A percentile compares a stretch with the other conserved stretches of the same genome.
Conservation (phyloP, 2,888 invertebrate genomes). For the Volucella bombylans region DNA sequence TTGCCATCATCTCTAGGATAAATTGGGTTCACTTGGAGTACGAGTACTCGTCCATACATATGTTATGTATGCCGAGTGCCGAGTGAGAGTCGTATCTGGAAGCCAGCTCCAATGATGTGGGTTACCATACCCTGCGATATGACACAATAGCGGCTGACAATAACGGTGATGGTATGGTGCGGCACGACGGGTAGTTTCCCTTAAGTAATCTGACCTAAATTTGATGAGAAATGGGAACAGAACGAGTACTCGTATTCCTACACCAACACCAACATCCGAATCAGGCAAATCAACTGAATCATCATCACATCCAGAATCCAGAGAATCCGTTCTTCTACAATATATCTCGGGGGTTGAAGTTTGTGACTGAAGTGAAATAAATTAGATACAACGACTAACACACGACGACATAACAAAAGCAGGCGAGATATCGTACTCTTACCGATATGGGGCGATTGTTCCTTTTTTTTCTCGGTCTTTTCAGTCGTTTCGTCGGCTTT, state of each 20-base stretch:
- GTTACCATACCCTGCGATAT: slow-evolving; percentile 40
- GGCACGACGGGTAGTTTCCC: slow-evolving; percentile 30
- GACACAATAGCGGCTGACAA: slow-evolving; percentile 15
- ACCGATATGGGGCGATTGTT: slow-evolving; percentile 3
- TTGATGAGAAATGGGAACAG: slow-evolving; percentile 65
- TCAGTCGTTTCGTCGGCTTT: slow-evolving; percentile 15
- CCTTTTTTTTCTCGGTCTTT: slow-evolving; percentile 2
- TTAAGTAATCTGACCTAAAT: slow-evolving; percentile 72
- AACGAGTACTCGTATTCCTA: slow-evolving; percentile 39
- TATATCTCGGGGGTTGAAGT: slow-evolving; percentile 54
- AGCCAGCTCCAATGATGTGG: slow-evolving; percentile 67
- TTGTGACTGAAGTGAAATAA: slow-evolving; percentile 56
- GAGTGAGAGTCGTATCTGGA: slow-evolving; percentile 24
- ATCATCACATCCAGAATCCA: slow-evolving; percentile 44
- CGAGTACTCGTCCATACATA: no score
- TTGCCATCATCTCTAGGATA: slow-evolving; percentile 47
- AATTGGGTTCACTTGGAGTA: slow-evolving; percentile 50
- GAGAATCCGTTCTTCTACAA: slow-evolving; percentile 9
- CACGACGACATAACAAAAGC: slow-evolving; percentile 28
- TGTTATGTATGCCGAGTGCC: no score
- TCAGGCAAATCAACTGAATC: neutral
- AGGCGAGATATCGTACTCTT: no score
- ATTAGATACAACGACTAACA: slow-evolving; percentile 63
- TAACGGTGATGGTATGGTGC: neutral
- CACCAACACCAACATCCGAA: slow-evolving; percentile 54